A percentile compares a stretch with the other conserved stretches of the same genome.
Evolutionary conservation across 2,888 invertebrate species (phyloP).

Genomic region (Dione juno): DNA sequence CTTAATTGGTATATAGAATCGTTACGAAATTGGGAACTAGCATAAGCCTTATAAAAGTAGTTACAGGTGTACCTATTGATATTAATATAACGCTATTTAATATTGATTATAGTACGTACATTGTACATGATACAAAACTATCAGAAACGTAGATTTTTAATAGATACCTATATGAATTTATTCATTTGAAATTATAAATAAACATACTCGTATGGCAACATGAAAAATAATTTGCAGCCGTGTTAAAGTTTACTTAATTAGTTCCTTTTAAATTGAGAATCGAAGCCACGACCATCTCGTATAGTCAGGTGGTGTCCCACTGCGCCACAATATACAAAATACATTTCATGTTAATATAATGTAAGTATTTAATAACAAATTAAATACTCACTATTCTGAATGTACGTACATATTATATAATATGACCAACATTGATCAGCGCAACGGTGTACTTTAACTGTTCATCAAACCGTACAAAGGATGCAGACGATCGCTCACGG

Average conservation of each 20-base stretch:
- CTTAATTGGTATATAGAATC: not conserved
- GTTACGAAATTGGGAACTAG: not conserved
- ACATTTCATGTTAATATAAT: not conserved
- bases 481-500: constrained; percentile 35
- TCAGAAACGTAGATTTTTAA: not conserved
- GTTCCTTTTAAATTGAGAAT: not conserved
- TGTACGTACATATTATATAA: not conserved
- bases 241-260: not conserved
- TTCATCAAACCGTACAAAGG: constrained; percentile 33
- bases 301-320: too few species aligned
- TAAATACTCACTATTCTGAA: too few species aligned
- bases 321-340: too few species aligned
- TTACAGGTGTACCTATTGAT: not conserved
- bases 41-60: not conserved
- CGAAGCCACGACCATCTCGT: too few species aligned
- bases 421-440: not conserved
- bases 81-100: not conserved
- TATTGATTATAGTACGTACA: not conserved
- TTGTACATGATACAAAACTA: not conserved
- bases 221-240: not conserved
- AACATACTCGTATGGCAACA: not conserved
- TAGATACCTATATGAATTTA: not conserved
- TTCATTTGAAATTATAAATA: not conserved
- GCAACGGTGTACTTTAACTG: constrained; percentile 11
- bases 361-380: too few species aligned